Percentiles rank a stretch among this genome's conserved stretches.
These are phyloP conservation scores for Alectoris magna DNA, from an alignment of 2,797 vertebrate species.

Conservation along the genomic window DNA sequence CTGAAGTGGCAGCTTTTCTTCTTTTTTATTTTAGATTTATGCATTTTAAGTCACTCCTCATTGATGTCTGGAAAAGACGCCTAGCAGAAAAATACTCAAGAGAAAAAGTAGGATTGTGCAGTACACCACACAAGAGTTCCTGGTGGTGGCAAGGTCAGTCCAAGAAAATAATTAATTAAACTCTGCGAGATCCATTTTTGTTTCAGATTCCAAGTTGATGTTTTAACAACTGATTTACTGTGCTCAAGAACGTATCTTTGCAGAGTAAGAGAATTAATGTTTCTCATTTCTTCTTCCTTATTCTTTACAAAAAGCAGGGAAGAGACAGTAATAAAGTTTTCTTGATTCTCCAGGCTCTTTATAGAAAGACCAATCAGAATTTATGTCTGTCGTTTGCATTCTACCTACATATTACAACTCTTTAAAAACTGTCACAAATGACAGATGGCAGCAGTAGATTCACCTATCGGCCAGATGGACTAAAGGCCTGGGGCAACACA, in stretches of 20 bases:
- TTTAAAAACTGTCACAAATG: not conserved
- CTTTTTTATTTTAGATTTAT: conserved; percentile 10
- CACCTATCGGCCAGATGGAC: conserved; percentile 13
- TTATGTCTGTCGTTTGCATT: not conserved
- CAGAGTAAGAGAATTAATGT: not conserved
- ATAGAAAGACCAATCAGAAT: not conserved
- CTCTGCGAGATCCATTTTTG: not conserved
- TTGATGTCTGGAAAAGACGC: not conserved
- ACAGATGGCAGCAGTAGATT: not conserved
- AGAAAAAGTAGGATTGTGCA: not conserved
- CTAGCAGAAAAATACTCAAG: not conserved
- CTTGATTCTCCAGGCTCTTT: not conserved
- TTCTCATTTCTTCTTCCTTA: not conserved
- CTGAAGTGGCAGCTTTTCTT: not conserved
- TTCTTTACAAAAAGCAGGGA: not conserved
- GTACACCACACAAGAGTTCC: not conserved
- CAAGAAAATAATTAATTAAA: not conserved
- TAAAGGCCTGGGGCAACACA: not conserved
- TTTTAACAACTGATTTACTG: not conserved
- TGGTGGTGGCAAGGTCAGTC: not conserved
- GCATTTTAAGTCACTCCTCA: not conserved
- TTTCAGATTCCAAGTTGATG: not conserved
- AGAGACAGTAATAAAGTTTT: not conserved
- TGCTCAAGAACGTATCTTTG: not conserved
- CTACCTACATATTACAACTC: not conserved